Conservation (phyloP, 37 sponge, comb jelly and placozoan species). For the Agelas oroides region DNA sequence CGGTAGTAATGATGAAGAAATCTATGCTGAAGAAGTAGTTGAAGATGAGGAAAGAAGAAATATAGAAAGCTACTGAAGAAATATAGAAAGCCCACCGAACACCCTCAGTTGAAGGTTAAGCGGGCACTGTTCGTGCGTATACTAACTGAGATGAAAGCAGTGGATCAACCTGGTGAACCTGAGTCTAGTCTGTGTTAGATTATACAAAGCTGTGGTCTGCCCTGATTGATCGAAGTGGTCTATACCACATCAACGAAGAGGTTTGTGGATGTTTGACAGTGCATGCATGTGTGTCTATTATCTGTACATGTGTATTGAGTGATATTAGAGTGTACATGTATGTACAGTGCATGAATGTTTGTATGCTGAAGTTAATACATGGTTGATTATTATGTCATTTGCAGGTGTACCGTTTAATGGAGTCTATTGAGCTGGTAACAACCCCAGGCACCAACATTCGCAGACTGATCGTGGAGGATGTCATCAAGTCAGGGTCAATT, state of each 20-base stretch:
- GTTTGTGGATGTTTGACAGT: not conserved
- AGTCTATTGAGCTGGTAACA: not conserved
- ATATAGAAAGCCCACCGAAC: conserved; percentile 20
- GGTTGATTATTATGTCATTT: too few species aligned
- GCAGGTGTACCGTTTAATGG: conserved; percentile 23
- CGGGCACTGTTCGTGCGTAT: conserved; percentile 16
- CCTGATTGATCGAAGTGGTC: conserved; percentile 28
- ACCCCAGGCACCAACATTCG: not conserved
- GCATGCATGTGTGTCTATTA: not conserved
- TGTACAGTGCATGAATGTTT: not conserved
- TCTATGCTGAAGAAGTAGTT: too few species aligned
- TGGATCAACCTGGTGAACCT: conserved; percentile 21
- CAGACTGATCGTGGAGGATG: not conserved
- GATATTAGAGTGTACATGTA: too few species aligned
- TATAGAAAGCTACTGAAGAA: too few species aligned
- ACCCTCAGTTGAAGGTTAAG: conserved; percentile 1
- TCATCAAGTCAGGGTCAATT: conserved; percentile 1
- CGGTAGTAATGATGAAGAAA: too few species aligned
- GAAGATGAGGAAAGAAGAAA: too few species aligned
- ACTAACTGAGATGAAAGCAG: not conserved
- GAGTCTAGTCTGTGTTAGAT: not conserved
- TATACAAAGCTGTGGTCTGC: conserved; percentile 37
- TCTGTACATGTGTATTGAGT: not conserved
- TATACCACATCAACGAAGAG: conserved; percentile 36
- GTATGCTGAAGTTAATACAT: not conserved